Conservation (phyloP, 2,113 vertebrate species). For the Paedocypris sp. region DNA sequence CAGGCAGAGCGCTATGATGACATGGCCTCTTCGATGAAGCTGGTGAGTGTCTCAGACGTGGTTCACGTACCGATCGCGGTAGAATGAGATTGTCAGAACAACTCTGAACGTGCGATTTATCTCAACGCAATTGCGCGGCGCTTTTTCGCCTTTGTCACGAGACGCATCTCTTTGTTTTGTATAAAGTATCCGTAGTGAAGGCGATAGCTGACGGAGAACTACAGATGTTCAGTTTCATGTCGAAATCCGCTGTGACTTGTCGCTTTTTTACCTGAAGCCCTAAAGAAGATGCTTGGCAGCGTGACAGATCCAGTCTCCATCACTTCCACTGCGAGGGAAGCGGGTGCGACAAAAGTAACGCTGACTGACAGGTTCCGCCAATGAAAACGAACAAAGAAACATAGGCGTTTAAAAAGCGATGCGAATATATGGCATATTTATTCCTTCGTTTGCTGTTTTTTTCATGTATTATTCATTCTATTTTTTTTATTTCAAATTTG, state of each 20-base stretch:
- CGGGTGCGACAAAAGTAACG: not conserved
- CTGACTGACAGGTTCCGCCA: no score
- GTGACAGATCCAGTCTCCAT: not conserved
- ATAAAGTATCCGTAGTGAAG: not conserved
- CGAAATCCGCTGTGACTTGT: no score
- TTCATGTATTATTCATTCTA: no score
- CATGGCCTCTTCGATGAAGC: conserved; percentile 53
- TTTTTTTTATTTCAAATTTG: no score
- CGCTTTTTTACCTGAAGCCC: not conserved
- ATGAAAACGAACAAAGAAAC: no score
- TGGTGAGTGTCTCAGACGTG: no score
- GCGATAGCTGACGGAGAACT: not conserved
- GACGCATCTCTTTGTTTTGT: not conserved
- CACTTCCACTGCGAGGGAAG: not conserved
- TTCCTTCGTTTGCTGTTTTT: no score
- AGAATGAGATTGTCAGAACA: no score
- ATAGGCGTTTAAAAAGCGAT: no score
- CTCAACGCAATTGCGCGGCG: not conserved
- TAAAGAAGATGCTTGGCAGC: not conserved
- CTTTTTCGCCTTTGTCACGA: not conserved
- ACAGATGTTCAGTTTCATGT: no score
- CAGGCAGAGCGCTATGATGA: conserved; percentile 54
- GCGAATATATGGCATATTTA: no score
- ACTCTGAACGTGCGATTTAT: not conserved
- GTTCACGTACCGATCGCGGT: no score